Base-by-base conservation (phyloP, 2,113 vertebrate species). In the Ammospiza nelsoni region DNA sequence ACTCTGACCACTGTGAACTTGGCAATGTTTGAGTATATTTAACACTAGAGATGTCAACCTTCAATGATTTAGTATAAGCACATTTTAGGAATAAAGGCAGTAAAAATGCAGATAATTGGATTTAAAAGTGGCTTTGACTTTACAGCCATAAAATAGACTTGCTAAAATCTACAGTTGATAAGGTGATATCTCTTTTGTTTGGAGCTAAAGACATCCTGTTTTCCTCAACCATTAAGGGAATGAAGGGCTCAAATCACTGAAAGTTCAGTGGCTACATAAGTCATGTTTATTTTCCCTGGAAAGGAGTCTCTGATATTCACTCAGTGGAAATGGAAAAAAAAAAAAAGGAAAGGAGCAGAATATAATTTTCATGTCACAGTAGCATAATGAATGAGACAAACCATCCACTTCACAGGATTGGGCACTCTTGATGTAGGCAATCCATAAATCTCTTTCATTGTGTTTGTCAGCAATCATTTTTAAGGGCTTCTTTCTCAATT, bases 21-120 rank as follows among this genome's bases (percentile, higher is more conserved):
- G 39, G 51, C 19, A 57, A 21, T 54, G 43, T 87, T 88, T 88
- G 54, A 86, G 33, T 66, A 57, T 80, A 75, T 95, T 95, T 95
- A 96, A 79, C 84, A 96, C 52, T 61, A 58, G 66, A 90, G 33
- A 61, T 76, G 91, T 17, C 87, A 92, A 59, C 33, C 12, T 94
- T 96, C 54, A 91, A n/a, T 93, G 94, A 80, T 97, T 96, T 92
- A 92, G 37, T 93, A 82, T 80, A 85, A 96, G 72, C 72, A 84
- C 79, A 84, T 97, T 92, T 81, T 77, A 97, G 58, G 93, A 95
- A 95, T 87, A 96, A 94, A 93, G 49, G 51, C 87, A 61, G 44
- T 83, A 96, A 95, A 73, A 97, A 97, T 91, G 59, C 19, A 95
- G 78, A 95, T 96, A 96, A 96, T 92, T 96, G 54, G 43, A 95